Evolutionary conservation across 2,113 vertebrate species (phyloP).

Genomic region (Dryoscopus gambensis): DNA sequence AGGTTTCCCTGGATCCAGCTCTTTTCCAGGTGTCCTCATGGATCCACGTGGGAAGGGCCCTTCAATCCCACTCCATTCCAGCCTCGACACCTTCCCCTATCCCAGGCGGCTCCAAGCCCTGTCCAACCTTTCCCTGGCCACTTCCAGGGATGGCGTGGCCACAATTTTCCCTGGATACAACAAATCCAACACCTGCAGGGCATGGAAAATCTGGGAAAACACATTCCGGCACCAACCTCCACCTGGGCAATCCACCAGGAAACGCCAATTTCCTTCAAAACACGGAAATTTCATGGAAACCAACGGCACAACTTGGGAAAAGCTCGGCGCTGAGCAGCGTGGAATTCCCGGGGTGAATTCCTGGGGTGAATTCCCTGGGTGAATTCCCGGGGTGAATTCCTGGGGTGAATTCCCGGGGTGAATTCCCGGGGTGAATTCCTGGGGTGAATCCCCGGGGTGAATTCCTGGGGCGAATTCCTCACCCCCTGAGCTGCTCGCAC

Average conservation of each 20-base stretch:
- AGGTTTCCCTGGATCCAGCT: not conserved
- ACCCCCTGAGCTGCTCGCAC: too few species aligned
- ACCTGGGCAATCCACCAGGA: too few species aligned
- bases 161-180: not conserved
- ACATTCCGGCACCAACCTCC: not conserved
- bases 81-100: not conserved
- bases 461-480: too few species aligned
- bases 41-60: too few species aligned
- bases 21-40: not conserved
- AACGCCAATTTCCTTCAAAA: not conserved
- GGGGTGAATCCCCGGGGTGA: too few species aligned
- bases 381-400: too few species aligned
- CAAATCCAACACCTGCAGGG: not conserved
- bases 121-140: not conserved
- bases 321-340: fast-evolving
- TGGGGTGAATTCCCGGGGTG: too few species aligned
- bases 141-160: too few species aligned
- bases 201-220: not conserved
- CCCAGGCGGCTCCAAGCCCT: not conserved
- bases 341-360: not conserved
- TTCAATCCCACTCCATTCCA: too few species aligned
- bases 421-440: too few species aligned
- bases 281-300: fast-evolving
- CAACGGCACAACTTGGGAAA: fast-evolving
- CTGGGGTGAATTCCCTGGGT: too few species aligned